Conservation (phyloP, 2,888 invertebrate genomes). For the Aproaerema taeniolella region DNA sequence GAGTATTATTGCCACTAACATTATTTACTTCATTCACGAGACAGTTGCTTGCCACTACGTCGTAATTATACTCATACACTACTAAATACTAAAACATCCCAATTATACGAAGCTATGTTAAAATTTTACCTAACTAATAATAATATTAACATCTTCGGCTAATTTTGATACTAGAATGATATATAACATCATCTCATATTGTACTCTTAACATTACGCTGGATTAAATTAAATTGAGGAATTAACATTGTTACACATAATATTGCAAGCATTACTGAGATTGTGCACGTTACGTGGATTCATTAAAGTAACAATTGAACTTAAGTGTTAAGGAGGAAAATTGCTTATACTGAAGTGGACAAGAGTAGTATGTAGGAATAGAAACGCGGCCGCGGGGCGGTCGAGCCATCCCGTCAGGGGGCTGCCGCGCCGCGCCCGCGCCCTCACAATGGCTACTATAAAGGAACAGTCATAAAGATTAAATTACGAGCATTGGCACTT, state of each 20-base stretch:
- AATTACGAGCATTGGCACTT: slow-evolving; percentile 79
- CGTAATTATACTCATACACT: slow-evolving; percentile 65
- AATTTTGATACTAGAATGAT: slow-evolving; percentile 79
- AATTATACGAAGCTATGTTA: slow-evolving; percentile 77
- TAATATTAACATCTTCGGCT: slow-evolving; percentile 78
- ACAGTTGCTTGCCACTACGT: slow-evolving; percentile 65
- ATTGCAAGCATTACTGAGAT: slow-evolving; percentile 78
- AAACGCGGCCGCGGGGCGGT: slow-evolving; percentile 19
- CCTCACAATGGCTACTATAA: slow-evolving; percentile 49
- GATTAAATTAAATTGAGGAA: slow-evolving; percentile 70
- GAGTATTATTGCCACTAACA: slow-evolving; percentile 76
- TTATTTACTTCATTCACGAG: slow-evolving; percentile 58
- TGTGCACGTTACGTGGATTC: slow-evolving; percentile 70
- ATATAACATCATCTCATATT: slow-evolving; percentile 76
- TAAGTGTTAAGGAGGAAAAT: slow-evolving; percentile 50
- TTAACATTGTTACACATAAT: slow-evolving; percentile 63
- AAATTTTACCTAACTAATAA: slow-evolving; percentile 76
- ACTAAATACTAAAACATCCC: slow-evolving; percentile 77
- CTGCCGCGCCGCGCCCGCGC: slow-evolving; percentile 23
- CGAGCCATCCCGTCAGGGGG: too few relatives aligned
- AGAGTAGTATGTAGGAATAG: slow-evolving; percentile 24
- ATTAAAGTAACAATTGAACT: slow-evolving; percentile 51
- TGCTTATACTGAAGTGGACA: slow-evolving; percentile 56
- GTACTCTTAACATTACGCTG: slow-evolving; percentile 77
- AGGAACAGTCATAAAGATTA: slow-evolving; percentile 75